Base-by-base conservation (phyloP, 1,140 invertebrate genomes). In the Papilio machaon region DNA sequence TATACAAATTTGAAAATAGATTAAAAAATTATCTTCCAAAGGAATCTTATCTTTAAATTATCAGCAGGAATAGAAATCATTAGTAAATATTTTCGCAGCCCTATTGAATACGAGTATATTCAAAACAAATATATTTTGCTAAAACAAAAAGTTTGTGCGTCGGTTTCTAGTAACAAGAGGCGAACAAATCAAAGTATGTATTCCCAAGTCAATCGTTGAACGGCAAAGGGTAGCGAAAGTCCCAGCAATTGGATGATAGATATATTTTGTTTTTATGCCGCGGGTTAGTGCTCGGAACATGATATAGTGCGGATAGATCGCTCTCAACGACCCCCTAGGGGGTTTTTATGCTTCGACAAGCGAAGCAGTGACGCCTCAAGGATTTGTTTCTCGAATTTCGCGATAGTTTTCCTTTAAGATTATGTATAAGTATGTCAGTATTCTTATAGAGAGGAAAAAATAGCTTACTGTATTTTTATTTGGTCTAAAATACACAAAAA, bases 271-370 rank as follows among this genome's bases (percentile, higher is more conserved):
- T 46, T 80, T 80, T 80, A 64, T 64, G 77, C n/a, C 58, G 43
- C 77, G 58, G 77, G 74, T 76, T 64, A 74, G 73, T 80, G 67
- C 73, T 80, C 38, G 38, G 19, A 38, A 23, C 13, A 80, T 80
- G 80, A 80, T 80, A 80, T 74, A 80, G 67, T 80, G 73, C 47
- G 73, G 73, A 80, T 80, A 80, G 73, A 80, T 80, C 70, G 91
- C 88, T 89, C 91, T 89, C 92, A 91, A 94, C 93, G 93, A 92
- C 88, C 92, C 87, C 91, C 85, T 67, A 82, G 49, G 88, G 92
- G 91, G 85, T 89, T 90, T 94, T 92, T 92, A 92, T 90, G 88
- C 89, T 80, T 79, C 77, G 77, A 86, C 84, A 84, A 58, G 52
- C 47, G 83, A 82, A 87, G 83, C 85, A 85, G 86, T 81, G 76